Conservation (phyloP, 2,888 invertebrate species). For the Tachina lurida region DNA sequence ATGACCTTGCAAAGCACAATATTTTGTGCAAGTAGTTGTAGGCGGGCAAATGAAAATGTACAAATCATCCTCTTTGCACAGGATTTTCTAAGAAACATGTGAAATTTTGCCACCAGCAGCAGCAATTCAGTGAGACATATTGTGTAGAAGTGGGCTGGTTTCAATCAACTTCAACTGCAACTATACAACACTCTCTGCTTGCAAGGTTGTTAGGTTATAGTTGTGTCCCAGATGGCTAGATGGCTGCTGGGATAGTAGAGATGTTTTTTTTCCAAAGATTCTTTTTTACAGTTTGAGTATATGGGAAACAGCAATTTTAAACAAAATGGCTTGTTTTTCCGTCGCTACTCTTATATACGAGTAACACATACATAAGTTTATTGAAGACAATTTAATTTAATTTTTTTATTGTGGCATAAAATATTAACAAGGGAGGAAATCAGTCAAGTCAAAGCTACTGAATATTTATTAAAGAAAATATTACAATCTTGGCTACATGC, state of each 20-base stretch:
- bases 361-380: neutral
- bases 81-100: constrained; percentile 18
- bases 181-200: neutral
- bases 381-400: constrained; percentile 44
- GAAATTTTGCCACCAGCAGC: neutral
- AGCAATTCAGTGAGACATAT: constrained; percentile 7
- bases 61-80: constrained; percentile 28
- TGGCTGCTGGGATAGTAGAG: neutral
- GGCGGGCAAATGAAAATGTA: constrained; percentile 31
- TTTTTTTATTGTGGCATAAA: constrained; percentile 9
- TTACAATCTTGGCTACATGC: constrained; percentile 6
- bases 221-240: constrained; percentile 26
- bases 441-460: constrained; percentile 39
- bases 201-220: neutral
- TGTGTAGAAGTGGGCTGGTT: neutral
- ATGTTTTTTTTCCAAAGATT: neutral
- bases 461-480: constrained; percentile 33
- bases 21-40: constrained; percentile 29
- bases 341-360: neutral
- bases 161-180: neutral
- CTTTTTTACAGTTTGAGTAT: neutral
- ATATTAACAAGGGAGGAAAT: constrained; percentile 46
- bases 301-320: constrained; percentile 46
- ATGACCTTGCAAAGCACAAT: constrained; percentile 51
- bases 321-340: constrained; percentile 39